Base-by-base conservation (phyloP, 2,888 invertebrate species). In the Drosophila merina region DNA sequence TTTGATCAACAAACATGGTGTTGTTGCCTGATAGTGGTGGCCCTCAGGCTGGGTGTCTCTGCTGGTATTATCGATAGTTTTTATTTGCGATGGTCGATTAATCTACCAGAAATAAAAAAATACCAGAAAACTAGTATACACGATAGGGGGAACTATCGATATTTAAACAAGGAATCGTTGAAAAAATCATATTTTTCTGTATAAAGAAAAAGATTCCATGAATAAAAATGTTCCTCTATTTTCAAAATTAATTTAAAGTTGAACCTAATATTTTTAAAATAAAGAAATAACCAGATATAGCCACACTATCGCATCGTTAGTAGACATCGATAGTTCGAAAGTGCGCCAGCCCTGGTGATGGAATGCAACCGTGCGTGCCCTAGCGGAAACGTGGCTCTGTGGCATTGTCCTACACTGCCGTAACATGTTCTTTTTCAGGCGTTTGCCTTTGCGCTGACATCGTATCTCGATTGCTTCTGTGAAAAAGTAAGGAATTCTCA, bases 401-500 rank as follows among this genome's bases (percentile, higher is more conserved):
- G 58, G 78, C 57, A 67, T 80, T 86, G 73, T 52, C 75, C 60
- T 69, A 83, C 86, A 82, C 86, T 82, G 89, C 87, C 48, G 33
- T 72, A 79, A 88, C 89, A 90, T 90, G 91, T 90, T 91, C 91
- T 91, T 91, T 91, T 91, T 87, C 89, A 86, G 88, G 89, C 91
- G 88, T 90, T 90, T 91, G 91, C 89, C 90, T 89, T 90, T 89
- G 83, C 89, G 88, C 89, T 89, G 88, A 90, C 88, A 89, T 90
- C 90, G 90, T 86, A 76, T 77, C 86, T 79, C 76, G 75, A 86
- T 83, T 89, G 87, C 88, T 85, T 86, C 83, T 75, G 82, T 82
- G 76, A 81, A 86, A 89, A 91, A 91, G 91, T 91, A 91, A 91
- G 91, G 69, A 79, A 72, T 74, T 77, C 77, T 68, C 31, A 2